phyloP scores from a whole-genome alignment of 1,140 invertebrate species.

The Apis cerana region DNA sequence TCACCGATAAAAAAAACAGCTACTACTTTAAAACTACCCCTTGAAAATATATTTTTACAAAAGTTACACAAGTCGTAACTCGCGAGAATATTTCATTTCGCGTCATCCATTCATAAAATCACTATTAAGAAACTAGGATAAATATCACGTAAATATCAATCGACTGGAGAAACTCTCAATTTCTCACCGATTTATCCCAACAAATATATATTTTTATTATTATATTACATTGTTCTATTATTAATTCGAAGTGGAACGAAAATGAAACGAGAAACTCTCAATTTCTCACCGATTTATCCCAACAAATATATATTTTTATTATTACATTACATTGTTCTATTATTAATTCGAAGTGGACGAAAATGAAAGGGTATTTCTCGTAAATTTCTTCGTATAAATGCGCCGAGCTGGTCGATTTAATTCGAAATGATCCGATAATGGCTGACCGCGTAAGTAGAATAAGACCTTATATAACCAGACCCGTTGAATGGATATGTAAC shows the following conservation, averaged over 20 bases:
- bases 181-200: too few species aligned
- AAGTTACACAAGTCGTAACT: background rate
- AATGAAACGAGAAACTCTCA: too few species aligned
- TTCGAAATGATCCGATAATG: background rate
- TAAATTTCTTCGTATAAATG: background rate
- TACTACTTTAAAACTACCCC: background rate
- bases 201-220: too few species aligned
- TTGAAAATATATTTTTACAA: background rate
- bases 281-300: too few species aligned
- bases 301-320: too few species aligned
- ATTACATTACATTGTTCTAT: too few species aligned
- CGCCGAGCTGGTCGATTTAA: background rate
- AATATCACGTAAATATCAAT: background rate
- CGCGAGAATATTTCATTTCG: background rate
- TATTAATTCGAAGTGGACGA: too few species aligned
- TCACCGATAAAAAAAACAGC: too few species aligned
- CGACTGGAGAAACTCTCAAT: background rate
- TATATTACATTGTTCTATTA: too few species aligned
- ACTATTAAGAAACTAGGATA: background rate
- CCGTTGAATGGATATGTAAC: background rate
- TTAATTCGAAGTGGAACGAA: too few species aligned
- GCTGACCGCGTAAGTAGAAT: conserved; percentile 4
- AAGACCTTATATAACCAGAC: background rate
- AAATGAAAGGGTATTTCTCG: too few species aligned
- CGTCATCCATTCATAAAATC: background rate